A percentile compares a stretch with the other conserved stretches of the same genome.
phyloP scores from a whole-genome alignment of 2,113 vertebrate genomes.

The Thryonomys swinderianus region DNA sequence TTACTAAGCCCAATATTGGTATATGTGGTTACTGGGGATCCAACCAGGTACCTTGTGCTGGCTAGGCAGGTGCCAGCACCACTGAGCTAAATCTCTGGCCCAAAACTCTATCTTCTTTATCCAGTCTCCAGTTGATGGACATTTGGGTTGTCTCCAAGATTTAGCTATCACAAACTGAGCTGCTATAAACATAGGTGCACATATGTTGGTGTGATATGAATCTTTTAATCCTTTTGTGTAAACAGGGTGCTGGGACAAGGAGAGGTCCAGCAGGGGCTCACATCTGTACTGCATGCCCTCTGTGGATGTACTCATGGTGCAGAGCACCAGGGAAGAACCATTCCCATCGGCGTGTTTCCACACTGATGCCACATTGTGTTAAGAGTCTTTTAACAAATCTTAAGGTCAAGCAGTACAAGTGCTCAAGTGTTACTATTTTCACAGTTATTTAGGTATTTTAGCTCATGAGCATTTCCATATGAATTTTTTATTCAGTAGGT shows the following conservation, averaged over 20 bases:
- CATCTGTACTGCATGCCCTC: fast-evolving
- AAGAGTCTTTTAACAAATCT: neutral
- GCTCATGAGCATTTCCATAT: neutral
- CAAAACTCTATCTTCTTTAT: too few relatives aligned
- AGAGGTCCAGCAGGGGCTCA: neutral
- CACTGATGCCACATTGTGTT: neutral
- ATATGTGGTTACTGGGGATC: too few relatives aligned
- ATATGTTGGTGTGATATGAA: too few relatives aligned
- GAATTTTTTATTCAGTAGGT: neutral
- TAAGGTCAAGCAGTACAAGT: neutral
- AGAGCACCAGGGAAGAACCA: fast-evolving
- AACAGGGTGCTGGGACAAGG: neutral
- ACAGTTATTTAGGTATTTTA: neutral
- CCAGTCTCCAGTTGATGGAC: too few relatives aligned
- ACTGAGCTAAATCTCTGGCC: too few relatives aligned
- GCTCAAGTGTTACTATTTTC: neutral
- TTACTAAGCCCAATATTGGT: too few relatives aligned
- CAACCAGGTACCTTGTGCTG: too few relatives aligned
- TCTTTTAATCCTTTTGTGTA: too few relatives aligned
- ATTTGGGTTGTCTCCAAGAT: too few relatives aligned
- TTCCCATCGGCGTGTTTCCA: neutral
- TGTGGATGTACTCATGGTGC: fast-evolving
- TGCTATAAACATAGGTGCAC: too few relatives aligned
- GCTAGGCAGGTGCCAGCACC: too few relatives aligned
- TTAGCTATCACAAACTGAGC: too few relatives aligned